A percentile compares a stretch with the other conserved stretches of the same genome.
phyloP scores from a whole-genome alignment of 2,888 invertebrate species.

The Xestia c-nigrum region DNA sequence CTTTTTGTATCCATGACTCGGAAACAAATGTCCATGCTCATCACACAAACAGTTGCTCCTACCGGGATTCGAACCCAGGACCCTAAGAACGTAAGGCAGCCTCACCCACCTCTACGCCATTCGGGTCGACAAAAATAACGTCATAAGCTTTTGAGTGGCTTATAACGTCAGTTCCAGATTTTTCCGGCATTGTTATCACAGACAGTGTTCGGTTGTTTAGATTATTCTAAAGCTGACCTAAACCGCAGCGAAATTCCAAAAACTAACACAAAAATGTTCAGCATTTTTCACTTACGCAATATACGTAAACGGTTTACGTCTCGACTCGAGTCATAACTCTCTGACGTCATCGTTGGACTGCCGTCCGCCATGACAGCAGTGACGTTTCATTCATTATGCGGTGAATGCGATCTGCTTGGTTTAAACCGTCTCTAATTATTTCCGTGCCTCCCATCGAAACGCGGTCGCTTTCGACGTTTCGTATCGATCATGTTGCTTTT shows the following conservation, averaged over 20 bases:
- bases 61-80: too few relatives aligned
- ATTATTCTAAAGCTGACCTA: neutral
- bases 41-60: too few relatives aligned
- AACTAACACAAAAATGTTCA: slow-evolving; percentile 1
- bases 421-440: slow-evolving; percentile 88
- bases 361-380: slow-evolving; percentile 73
- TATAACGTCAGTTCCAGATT: neutral
- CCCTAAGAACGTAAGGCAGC: too few relatives aligned
- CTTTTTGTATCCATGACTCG: too few relatives aligned
- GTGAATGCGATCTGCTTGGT: slow-evolving; percentile 86
- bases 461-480: slow-evolving; percentile 71
- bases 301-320: slow-evolving; percentile 45
- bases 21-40: too few relatives aligned
- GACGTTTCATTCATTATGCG: slow-evolving; percentile 88
- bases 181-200: too few relatives aligned
- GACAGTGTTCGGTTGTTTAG: neutral
- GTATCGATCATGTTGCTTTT: slow-evolving; percentile 63
- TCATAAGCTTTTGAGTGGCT: neutral
- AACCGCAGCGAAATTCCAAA: slow-evolving; percentile 5
- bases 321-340: slow-evolving; percentile 70
- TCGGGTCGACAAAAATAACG: neutral
- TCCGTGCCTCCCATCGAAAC: slow-evolving; percentile 85
- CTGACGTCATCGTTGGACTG: slow-evolving; percentile 74
- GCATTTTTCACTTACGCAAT: slow-evolving; percentile 34
- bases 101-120: too few relatives aligned